These are phyloP conservation scores for Galendromus occidentalis DNA, from an alignment of 1,140 invertebrate genomes.

Conservation along the genomic window DNA sequence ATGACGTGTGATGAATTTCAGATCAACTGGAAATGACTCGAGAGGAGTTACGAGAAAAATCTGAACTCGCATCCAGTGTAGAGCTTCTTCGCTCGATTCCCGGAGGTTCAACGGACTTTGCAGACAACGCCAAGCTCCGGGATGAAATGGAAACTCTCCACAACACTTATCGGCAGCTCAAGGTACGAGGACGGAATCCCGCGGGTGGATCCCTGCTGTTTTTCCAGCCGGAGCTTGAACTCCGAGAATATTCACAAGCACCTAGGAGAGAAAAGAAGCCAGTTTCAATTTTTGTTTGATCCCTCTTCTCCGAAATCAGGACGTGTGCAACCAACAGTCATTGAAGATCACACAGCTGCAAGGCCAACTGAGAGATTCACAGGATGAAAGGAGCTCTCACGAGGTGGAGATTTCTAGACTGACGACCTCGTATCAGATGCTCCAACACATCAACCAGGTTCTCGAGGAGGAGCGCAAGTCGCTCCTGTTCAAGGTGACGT, in stretches of 20 bases:
- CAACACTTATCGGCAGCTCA: neutral
- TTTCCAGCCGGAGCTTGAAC: too few species aligned
- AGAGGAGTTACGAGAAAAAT: neutral
- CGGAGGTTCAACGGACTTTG: neutral
- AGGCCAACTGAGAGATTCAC: neutral
- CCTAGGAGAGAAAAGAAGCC: too few species aligned
- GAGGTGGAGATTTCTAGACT: neutral
- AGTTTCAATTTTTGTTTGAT: neutral
- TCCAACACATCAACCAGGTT: neutral
- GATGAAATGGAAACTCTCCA: neutral
- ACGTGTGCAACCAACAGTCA: neutral
- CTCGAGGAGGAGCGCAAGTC: conserved; percentile 8
- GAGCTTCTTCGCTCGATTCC: conserved; percentile 4
- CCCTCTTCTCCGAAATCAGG: neutral
- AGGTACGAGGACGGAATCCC: too few species aligned
- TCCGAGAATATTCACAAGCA: too few species aligned
- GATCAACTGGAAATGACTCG: neutral
- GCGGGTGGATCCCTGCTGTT: too few species aligned
- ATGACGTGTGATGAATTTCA: neutral
- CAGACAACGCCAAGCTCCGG: neutral
- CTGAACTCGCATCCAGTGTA: neutral
- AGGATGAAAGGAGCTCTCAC: neutral
- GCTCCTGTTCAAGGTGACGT: neutral
- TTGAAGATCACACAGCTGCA: conserved; percentile 1
- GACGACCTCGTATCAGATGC: conserved; percentile 6